phyloP scores from a whole-genome alignment of 1,140 invertebrate species.

The Oscheius sp. region DNA sequence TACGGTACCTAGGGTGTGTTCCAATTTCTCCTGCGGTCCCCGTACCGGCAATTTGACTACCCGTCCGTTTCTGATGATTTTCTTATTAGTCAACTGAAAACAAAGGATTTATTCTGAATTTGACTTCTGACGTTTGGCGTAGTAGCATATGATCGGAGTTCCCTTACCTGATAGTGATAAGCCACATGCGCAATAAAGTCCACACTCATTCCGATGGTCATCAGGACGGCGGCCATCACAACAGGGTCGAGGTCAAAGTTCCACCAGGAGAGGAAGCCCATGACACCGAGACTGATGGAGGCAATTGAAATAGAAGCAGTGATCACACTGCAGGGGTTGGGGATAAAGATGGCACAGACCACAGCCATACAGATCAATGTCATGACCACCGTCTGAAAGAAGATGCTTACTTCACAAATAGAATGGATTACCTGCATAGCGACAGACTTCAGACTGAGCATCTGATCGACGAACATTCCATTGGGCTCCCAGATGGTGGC shows the following conservation, averaged over 20 bases:
- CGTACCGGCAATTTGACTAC: constrained; percentile 49
- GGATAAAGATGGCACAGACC: constrained; percentile 63
- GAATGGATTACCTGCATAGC: constrained; percentile 45
- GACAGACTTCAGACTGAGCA: constrained; percentile 50
- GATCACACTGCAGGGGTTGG: constrained; percentile 61
- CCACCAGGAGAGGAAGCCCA: constrained; percentile 63
- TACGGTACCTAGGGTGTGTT: constrained; percentile 65
- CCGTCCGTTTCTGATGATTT: constrained; percentile 58
- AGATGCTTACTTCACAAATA: neutral
- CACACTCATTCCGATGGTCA: constrained; percentile 64
- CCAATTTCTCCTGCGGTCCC: constrained; percentile 45
- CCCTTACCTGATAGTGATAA: constrained; percentile 65
- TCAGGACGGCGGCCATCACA: constrained; percentile 63
- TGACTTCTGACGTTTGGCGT: too few relatives aligned
- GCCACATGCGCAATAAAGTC: constrained; percentile 64
- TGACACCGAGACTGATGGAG: constrained; percentile 61
- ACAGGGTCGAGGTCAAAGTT: constrained; percentile 62
- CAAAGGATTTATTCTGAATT: too few relatives aligned
- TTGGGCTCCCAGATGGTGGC: constrained; percentile 57
- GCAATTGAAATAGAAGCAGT: constrained; percentile 61
- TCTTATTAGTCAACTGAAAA: constrained; percentile 48
- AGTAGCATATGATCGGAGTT: too few relatives aligned
- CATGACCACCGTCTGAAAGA: constrained; percentile 61
- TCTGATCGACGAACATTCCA: constrained; percentile 59
- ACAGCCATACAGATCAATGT: constrained; percentile 62